Base-by-base conservation (phyloP, 2,113 vertebrate species). In the Reinhardtius hippoglossoides region DNA sequence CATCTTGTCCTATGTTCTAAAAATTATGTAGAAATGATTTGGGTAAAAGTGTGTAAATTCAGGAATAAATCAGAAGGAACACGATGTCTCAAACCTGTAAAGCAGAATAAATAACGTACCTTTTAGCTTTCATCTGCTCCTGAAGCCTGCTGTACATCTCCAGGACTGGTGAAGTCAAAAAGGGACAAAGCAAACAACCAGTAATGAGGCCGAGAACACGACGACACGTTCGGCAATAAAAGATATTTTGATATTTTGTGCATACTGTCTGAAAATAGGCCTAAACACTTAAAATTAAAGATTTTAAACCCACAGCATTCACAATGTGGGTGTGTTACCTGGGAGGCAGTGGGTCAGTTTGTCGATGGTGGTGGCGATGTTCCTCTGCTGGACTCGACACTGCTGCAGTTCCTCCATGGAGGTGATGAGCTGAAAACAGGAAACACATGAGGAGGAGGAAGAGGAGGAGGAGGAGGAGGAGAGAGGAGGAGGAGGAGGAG, bases 61-160 rank as follows among this genome's bases (percentile, higher is more conserved):
- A 31, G 6, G 31, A 31, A 31, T 31, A 31, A 31, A 31, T 31
- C 31, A 31, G 31, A 31, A 31, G 6, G 31, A 5, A 31, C 31
- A 31, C 1, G 6, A 31, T 7, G 35, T 37, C 35, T 37, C 35
- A 9, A 2, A 37, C 35, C 35, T 9, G 35, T 37, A 9, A 37
- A 37, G 35, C 35, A 37, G 16, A 20, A 20, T 50, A 1, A 16
- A 50, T 31, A 31, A 46, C 50, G 2, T 92, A 99, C 98, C 98
- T 96, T 95, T 97, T 99, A 23, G 95, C 95, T 78, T 91, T 96
- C 98, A 99, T 99, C 89, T 99, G 98, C 68, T 98, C 97, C 88
- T 96, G 95, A 31, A 99, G 92, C 76, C 96, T 96, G 92, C 95
- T 96, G 94, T 99, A 99, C 98, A 99, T 99, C 93, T 99, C 96